A percentile compares a stretch with the other conserved stretches of the same genome.
Conservation (phyloP, 2,797 vertebrate genomes). For the Melanotaenia maccullochi region DNA sequence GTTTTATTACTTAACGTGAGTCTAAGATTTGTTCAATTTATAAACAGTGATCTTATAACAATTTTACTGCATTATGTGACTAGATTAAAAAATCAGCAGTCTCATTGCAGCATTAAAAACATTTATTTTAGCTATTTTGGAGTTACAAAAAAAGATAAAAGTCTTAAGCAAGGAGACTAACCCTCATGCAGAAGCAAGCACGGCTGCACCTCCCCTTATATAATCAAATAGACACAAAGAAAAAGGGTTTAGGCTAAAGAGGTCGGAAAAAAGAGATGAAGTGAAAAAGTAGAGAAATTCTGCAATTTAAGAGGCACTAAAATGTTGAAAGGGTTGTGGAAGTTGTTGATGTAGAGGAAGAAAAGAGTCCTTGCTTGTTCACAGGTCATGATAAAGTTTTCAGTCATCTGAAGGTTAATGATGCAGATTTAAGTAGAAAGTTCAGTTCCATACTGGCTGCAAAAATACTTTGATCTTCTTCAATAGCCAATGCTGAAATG, state of each 20-base stretch:
- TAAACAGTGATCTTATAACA: slow-evolving; percentile 53
- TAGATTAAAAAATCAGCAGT: slow-evolving; percentile 50
- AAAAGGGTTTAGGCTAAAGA: slow-evolving; percentile 15
- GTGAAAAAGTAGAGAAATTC: slow-evolving; percentile 22
- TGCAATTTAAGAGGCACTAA: slow-evolving; percentile 8
- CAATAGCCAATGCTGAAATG: slow-evolving; percentile 40
- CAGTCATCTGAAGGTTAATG: slow-evolving; percentile 12
- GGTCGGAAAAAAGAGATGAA: slow-evolving; percentile 42
- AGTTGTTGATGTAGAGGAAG: not conserved
- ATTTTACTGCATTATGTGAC: slow-evolving; percentile 41
- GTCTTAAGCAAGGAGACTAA: slow-evolving; percentile 43
- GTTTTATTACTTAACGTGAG: slow-evolving; percentile 62
- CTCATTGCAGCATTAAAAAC: slow-evolving; percentile 48
- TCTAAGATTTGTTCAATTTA: slow-evolving; percentile 42
- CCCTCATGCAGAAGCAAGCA: slow-evolving; percentile 49
- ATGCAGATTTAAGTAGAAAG: slow-evolving; percentile 14
- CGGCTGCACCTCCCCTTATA: slow-evolving; percentile 48
- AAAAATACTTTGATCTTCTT: slow-evolving; percentile 31
- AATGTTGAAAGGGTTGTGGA: not conserved
- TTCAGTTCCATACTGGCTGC: not conserved
- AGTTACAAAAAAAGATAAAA: slow-evolving; percentile 38
- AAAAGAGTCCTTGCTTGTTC: slow-evolving; percentile 7
- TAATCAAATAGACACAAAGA: slow-evolving; percentile 41
- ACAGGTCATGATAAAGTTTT: slow-evolving; percentile 20
- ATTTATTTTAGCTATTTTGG: slow-evolving; percentile 41